phyloP scores from a whole-genome alignment of 1,140 invertebrate genomes.

The Spodoptera litura region DNA sequence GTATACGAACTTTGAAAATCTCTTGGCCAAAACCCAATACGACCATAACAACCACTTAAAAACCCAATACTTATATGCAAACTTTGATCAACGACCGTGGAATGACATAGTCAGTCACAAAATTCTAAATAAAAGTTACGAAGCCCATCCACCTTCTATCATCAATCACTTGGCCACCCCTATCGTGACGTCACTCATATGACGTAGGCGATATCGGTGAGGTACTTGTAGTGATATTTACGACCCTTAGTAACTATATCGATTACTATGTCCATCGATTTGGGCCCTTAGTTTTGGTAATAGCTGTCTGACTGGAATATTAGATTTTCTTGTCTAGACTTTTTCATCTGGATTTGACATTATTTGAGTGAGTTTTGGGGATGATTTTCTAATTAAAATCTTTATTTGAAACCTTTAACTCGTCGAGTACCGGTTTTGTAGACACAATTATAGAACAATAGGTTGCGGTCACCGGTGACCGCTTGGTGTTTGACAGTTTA shows the following conservation, averaged over 20 bases:
- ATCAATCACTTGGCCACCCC: neutral
- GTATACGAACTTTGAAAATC: no score
- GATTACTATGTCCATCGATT: slow-evolving; percentile 1
- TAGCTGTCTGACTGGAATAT: neutral
- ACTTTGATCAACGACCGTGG: neutral
- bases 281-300: neutral
- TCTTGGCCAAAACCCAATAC: no score
- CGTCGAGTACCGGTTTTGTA: no score
- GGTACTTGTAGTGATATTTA: slow-evolving; percentile 21
- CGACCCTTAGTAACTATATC: neutral
- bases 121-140: slow-evolving; percentile 12
- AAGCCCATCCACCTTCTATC: neutral
- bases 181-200: slow-evolving; percentile 13
- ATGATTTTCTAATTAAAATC: no score
- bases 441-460: no score
- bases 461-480: no score
- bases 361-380: no score
- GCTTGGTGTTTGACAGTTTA: no score
- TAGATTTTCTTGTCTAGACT: no score
- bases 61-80: no score
- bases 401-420: no score
- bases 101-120: neutral
- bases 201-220: slow-evolving; percentile 3
- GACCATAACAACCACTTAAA: neutral
- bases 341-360: no score